These are phyloP conservation scores for Penaeus indicus DNA, from an alignment of 1,140 invertebrate genomes.

Conservation along the genomic window DNA sequence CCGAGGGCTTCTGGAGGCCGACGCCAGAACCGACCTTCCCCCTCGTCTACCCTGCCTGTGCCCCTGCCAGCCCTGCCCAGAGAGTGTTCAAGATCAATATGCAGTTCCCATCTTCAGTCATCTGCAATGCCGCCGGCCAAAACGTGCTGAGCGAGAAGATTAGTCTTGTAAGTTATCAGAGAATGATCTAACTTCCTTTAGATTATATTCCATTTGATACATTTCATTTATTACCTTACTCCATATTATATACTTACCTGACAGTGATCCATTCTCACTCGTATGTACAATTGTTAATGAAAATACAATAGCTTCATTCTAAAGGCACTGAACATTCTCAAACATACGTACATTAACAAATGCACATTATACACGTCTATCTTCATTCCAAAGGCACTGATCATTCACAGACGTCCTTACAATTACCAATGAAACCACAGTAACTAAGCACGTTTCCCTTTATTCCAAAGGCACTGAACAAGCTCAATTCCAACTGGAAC, in stretches of 20 bases:
- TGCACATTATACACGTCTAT: too few species aligned
- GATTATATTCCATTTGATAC: too few species aligned
- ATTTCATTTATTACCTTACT: too few species aligned
- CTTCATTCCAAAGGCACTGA: background rate
- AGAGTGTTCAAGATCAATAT: slow-evolving; percentile 92
- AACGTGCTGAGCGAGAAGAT: slow-evolving; percentile 90
- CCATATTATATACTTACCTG: too few species aligned
- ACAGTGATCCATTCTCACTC: too few species aligned
- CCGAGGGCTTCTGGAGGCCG: slow-evolving; percentile 96
- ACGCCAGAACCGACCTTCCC: slow-evolving; percentile 83
- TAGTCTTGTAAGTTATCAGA: slow-evolving; percentile 69
- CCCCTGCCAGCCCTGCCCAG: slow-evolving; percentile 86
- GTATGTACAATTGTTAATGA: too few species aligned
- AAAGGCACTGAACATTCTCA: slow-evolving; percentile 88
- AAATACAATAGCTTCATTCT: slow-evolving; percentile 1
- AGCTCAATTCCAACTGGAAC: slow-evolving; percentile 92
- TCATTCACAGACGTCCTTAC: too few species aligned
- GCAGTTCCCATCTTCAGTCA: slow-evolving; percentile 92
- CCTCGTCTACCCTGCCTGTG: slow-evolving; percentile 90
- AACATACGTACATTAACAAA: slow-evolving; percentile 68
- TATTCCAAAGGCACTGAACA: slow-evolving; percentile 81
- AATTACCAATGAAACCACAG: background rate
- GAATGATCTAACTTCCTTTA: background rate
- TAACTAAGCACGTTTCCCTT: background rate
- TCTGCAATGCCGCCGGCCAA: slow-evolving; percentile 94